Evolutionary conservation across 2,888 invertebrate species (phyloP).

Genomic region (Mallateleia sp.): DNA sequence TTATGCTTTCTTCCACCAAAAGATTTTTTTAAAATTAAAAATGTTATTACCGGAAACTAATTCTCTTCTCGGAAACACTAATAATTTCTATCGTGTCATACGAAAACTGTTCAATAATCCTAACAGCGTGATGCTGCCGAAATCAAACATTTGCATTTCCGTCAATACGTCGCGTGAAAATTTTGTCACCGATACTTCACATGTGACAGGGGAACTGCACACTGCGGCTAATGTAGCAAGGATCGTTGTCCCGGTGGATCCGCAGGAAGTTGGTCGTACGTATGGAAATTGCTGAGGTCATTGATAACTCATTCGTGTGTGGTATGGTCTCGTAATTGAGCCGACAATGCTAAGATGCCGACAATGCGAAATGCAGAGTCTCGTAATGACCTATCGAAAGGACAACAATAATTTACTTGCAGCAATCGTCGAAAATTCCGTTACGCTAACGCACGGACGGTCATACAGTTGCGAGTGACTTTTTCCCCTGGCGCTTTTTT

Average conservation of each 20-base stretch:
- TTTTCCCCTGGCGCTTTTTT: conserved; percentile 35
- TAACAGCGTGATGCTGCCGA: neutral
- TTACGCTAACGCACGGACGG: neutral
- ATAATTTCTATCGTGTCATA: neutral
- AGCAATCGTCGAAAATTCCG: conserved; percentile 3
- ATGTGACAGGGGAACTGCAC: conserved; percentile 47
- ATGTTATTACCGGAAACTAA: neutral
- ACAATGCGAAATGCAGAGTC: conserved; percentile 58
- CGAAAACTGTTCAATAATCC: neutral
- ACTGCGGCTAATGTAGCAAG: conserved; percentile 52
- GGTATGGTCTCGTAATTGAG: conserved; percentile 65
- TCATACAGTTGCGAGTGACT: conserved; percentile 8
- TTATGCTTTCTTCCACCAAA: too few relatives aligned
- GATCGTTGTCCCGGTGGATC: conserved; percentile 61
- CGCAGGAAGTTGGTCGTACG: conserved; percentile 69
- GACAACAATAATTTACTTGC: conserved; percentile 47
- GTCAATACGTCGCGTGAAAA: conserved; percentile 17
- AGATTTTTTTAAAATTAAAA: neutral
- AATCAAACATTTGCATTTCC: conserved; percentile 22
- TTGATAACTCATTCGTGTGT: conserved; percentile 70
- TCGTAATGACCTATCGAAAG: conserved; percentile 48
- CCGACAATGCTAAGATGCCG: conserved; percentile 52
- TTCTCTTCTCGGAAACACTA: neutral
- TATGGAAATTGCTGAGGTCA: conserved; percentile 77
- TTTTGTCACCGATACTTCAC: conserved; percentile 39